A percentile compares a stretch with the other conserved stretches of the same genome.
Evolutionary conservation across 2,888 invertebrate species (phyloP).

Genomic region (Toxonevra muliebris): DNA sequence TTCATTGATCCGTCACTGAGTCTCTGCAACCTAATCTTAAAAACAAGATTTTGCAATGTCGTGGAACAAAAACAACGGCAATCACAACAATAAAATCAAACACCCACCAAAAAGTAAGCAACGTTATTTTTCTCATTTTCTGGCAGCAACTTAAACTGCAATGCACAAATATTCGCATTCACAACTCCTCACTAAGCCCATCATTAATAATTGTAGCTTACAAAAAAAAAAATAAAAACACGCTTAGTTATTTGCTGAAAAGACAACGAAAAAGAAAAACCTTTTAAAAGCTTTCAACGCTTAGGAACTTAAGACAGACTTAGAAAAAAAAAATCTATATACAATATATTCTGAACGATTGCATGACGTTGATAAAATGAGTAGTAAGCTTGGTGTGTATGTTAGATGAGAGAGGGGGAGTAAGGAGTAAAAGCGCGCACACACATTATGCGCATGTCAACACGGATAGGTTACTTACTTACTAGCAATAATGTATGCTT

Average conservation of each 20-base stretch:
- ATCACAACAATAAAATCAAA: too few relatives aligned
- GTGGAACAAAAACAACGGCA: too few relatives aligned
- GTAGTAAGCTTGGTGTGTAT: slow-evolving; percentile 20
- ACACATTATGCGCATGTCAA: slow-evolving; percentile 17
- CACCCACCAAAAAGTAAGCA: too few relatives aligned
- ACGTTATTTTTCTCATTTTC: too few relatives aligned
- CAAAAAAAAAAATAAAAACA: not conserved
- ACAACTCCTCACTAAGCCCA: slow-evolving; percentile 2
- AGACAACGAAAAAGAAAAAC: slow-evolving; percentile 18
- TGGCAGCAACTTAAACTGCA: too few relatives aligned
- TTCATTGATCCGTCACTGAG: too few relatives aligned
- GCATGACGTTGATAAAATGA: slow-evolving; percentile 39
- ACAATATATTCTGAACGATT: slow-evolving; percentile 33
- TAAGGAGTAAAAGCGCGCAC: slow-evolving; percentile 23
- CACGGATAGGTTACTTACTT: not conserved
- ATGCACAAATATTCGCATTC: too few relatives aligned
- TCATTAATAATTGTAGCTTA: slow-evolving; percentile 37
- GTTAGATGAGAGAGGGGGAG: too few relatives aligned
- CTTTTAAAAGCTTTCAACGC: slow-evolving; percentile 24
- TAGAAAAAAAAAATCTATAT: slow-evolving; percentile 10
- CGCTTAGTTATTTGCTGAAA: not conserved
- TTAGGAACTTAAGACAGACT: slow-evolving; percentile 15
- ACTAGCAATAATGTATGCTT: too few relatives aligned
- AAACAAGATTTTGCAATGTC: too few relatives aligned
- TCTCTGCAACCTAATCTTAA: too few relatives aligned